phyloP scores from a whole-genome alignment of 2,888 invertebrate genomes.

The Cerceris ruficornis region DNA sequence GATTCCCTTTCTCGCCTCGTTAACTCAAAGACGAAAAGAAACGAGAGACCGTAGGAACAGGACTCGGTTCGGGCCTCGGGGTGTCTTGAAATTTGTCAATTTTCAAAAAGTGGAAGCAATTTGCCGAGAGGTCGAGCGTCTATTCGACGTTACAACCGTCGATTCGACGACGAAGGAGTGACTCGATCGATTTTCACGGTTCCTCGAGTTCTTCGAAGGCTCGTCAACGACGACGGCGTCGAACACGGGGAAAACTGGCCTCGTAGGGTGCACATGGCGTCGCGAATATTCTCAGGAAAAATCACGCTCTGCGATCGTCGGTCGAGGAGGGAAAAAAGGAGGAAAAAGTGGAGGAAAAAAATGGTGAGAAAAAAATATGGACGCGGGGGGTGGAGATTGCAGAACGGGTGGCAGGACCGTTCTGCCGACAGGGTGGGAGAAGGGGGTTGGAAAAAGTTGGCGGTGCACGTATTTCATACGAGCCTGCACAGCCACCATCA shows the following conservation, averaged over 20 bases:
- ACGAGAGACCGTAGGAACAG: too few species aligned
- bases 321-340: conserved; percentile 21
- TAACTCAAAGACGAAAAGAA: neutral
- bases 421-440: conserved; percentile 21
- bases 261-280: conserved; percentile 45
- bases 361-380: neutral
- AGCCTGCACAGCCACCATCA: conserved; percentile 70
- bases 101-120: neutral
- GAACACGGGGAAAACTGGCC: conserved; percentile 5
- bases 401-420: conserved; percentile 1
- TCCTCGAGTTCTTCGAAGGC: conserved; percentile 21
- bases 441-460: conserved; percentile 50
- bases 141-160: conserved; percentile 13
- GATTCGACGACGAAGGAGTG: conserved; percentile 22
- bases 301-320: conserved; percentile 53
- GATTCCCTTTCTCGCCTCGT: neutral
- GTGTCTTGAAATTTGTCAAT: neutral
- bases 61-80: too few species aligned
- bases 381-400: neutral
- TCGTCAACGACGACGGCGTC: neutral
- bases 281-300: conserved; percentile 59
- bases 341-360: conserved; percentile 19
- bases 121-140: neutral
- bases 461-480: conserved; percentile 64
- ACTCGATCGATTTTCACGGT: conserved; percentile 54